These are phyloP conservation scores for Spodoptera littoralis DNA, from an alignment of 2,888 invertebrate genomes.

Conservation along the genomic window DNA sequence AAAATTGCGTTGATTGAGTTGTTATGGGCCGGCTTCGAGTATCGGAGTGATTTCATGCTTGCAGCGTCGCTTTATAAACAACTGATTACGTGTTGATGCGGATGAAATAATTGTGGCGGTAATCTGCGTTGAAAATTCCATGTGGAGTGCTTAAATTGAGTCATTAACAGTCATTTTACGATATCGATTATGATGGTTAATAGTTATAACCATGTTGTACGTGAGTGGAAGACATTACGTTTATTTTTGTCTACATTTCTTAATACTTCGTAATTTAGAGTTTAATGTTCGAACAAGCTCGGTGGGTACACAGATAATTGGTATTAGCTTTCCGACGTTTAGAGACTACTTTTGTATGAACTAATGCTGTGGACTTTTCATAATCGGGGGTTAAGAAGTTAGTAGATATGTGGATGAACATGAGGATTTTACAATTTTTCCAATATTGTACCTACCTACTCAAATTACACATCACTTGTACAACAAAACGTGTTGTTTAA, in stretches of 20 bases:
- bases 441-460: neutral
- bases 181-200: neutral
- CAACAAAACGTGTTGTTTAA: too few species aligned
- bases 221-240: neutral
- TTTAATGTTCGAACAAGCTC: too few species aligned
- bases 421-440: neutral
- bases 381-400: too few species aligned
- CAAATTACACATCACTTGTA: too few species aligned
- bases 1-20: conserved; percentile 86
- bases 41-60: conserved; percentile 72
- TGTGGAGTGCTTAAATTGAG: conserved; percentile 35
- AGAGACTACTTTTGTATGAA: too few species aligned
- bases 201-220: too few species aligned
- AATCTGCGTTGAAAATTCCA: conserved; percentile 41
- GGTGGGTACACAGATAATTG: too few species aligned
- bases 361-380: too few species aligned
- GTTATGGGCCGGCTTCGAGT: conserved; percentile 74
- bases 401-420: too few species aligned
- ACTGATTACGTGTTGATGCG: conserved; percentile 61
- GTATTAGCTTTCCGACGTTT: too few species aligned
- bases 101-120: conserved; percentile 48
- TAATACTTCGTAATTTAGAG: too few species aligned
- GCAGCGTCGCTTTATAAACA: conserved; percentile 68
- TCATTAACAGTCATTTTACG: conserved; percentile 32
- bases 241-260: too few species aligned